Percentiles rank a stretch among this genome's conserved stretches.
These are phyloP conservation scores for Dendrolimus punctatus DNA, from an alignment of 1,140 invertebrate species.

Conservation along the genomic window DNA sequence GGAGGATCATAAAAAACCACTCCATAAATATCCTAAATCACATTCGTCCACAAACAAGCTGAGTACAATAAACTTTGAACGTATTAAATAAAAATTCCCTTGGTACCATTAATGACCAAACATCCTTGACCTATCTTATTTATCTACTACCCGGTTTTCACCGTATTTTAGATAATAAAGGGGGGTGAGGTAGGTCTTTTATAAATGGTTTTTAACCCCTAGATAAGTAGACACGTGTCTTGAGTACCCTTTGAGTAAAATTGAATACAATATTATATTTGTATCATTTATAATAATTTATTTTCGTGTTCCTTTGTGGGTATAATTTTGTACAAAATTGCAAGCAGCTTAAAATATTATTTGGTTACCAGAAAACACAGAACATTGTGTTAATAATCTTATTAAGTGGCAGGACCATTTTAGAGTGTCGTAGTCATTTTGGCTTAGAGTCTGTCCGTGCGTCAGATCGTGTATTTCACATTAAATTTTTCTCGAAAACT, in stretches of 20 bases:
- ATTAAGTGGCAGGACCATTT: too few species aligned
- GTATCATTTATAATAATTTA: constrained; percentile 41
- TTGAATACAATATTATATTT: constrained; percentile 53
- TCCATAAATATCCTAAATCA: constrained; percentile 45
- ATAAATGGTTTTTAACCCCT: constrained; percentile 29
- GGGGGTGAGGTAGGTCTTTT: constrained; percentile 14
- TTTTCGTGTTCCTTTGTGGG: neutral
- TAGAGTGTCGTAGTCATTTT: too few species aligned
- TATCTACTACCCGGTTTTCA: too few species aligned
- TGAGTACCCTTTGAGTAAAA: constrained; percentile 38
- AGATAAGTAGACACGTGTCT: constrained; percentile 38
- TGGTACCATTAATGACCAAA: constrained; percentile 11
- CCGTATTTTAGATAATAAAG: neutral
- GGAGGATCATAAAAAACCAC: constrained; percentile 38
- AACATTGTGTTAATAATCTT: too few species aligned
- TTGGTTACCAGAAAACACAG: too few species aligned
- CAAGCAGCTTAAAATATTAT: neutral
- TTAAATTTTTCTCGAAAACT: too few species aligned
- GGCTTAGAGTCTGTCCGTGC: too few species aligned
- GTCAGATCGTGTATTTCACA: too few species aligned
- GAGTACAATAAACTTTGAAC: constrained; percentile 54
- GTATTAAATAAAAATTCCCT: constrained; percentile 47
- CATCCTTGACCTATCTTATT: too few species aligned
- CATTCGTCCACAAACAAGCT: constrained; percentile 43
- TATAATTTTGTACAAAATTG: neutral